Base-by-base conservation (phyloP, 2,888 invertebrate genomes). In the Hermaeophaga mercurialis region DNA sequence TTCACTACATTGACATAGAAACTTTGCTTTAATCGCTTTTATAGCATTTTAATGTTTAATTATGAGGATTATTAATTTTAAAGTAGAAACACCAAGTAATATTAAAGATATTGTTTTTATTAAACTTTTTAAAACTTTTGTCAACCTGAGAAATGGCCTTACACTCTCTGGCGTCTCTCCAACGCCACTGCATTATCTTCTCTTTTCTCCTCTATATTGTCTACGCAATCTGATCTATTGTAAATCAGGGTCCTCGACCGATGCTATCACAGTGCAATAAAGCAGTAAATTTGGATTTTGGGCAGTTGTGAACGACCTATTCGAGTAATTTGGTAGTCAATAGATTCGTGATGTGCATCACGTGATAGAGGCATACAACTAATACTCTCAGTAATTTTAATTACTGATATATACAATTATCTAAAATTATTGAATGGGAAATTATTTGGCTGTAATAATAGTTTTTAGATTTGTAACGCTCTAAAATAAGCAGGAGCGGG, bases 221-320 rank as follows among this genome's bases (percentile, higher is more conserved):
- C 54, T 58, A 45, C 39, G 18, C 56, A 54, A 63, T 60, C 62
- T 60, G 58, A 63, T 60, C 54, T 46, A 54, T 46, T 60, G 55
- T 60, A 63, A 63, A 60, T 60, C 62, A 63, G 54, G 43, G 38
- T 22, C 44, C 50, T 50, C 56, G 58, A 50, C 44, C 58, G 62
- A 60, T 63, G 50, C 39, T 63, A 63, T 62, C 62, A 43, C 2
- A n/a, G 18, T 43, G 57, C 55, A 61, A 54, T 59, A 57, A 66
- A 65, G 58, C 58, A 55, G 54, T 63, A 61, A 54, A 62, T 64
- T 65, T 60, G 34, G 57, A 52, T 59, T 64, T 65, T 61, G 39
- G 58, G 41, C 52, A 55, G 52, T 46, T 53, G 48, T 45, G 41
- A 41, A 41, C 31, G 56, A 39, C 19, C 53, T 34, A 43, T 43